A percentile compares a stretch with the other conserved stretches of the same genome.
Evolutionary conservation across 2,113 vertebrate species (phyloP).

Genomic region (Epinephelus lanceolatus): DNA sequence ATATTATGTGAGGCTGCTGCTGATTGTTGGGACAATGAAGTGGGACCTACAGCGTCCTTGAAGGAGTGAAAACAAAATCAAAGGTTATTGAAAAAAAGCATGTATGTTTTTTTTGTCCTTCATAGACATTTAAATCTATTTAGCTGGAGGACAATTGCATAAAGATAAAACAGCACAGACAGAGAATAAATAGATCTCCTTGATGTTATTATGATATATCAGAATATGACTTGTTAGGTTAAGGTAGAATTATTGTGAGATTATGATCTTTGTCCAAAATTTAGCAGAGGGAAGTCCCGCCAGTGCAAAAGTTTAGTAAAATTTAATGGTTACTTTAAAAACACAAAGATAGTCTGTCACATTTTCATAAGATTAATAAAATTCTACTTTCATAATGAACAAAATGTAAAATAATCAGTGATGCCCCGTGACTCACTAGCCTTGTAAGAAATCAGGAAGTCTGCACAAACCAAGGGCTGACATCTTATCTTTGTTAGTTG

Average conservation of each 20-base stretch:
- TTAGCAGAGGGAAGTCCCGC: background rate
- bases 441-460: conserved; percentile 2
- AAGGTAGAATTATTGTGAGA: background rate
- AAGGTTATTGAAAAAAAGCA: conserved; percentile 22
- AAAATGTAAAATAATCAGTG: background rate
- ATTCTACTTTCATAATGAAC: background rate
- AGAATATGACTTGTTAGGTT: background rate
- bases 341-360: background rate
- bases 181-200: background rate
- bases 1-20: conserved; percentile 33
- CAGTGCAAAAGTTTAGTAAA: background rate
- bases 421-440: background rate
- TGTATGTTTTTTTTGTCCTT: conserved; percentile 5
- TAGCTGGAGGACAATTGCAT: background rate
- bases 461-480: conserved; percentile 7
- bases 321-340: background rate
- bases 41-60: background rate
- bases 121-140: background rate
- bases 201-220: background rate
- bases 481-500: conserved; percentile 47
- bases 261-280: background rate
- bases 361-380: background rate
- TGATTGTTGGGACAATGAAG: conserved; percentile 6
- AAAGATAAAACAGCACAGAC: background rate
- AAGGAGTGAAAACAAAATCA: conserved; percentile 30